Evolutionary conservation across 2,113 vertebrate genomes (phyloP).

Genomic region (Hemiscyllium ocellatum): DNA sequence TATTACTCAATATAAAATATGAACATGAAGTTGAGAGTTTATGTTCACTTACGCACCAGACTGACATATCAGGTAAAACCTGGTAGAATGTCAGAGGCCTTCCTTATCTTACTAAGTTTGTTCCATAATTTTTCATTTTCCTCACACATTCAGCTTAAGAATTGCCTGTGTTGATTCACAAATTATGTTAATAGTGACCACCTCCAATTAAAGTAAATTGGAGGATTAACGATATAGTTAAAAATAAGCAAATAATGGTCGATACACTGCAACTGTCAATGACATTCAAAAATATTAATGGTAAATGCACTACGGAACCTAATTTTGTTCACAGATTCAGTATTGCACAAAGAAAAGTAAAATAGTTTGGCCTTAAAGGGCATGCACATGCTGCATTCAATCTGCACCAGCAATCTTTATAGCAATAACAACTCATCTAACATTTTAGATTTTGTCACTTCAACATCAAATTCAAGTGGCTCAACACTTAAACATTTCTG

Average conservation of each 20-base stretch:
- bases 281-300: constrained; percentile 14
- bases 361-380: neutral
- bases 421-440: neutral
- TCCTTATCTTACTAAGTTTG: neutral
- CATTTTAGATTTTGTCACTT: neutral
- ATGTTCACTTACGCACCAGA: neutral
- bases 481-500: no score
- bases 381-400: neutral
- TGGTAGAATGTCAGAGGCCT: neutral
- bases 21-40: neutral
- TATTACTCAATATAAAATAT: neutral
- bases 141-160: neutral
- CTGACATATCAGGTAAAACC: neutral
- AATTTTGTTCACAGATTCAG: constrained; percentile 2
- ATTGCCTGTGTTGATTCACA: constrained; percentile 1
- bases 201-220: neutral
- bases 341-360: neutral
- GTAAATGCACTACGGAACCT: neutral
- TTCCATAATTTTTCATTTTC: neutral
- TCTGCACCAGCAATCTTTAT: neutral
- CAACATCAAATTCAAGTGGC: neutral
- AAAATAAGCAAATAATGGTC: neutral
- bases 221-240: neutral
- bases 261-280: neutral
- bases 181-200: neutral